Evolutionary conservation across 2,888 invertebrate genomes (phyloP).

Genomic region (Nipponacmea schrenckii): DNA sequence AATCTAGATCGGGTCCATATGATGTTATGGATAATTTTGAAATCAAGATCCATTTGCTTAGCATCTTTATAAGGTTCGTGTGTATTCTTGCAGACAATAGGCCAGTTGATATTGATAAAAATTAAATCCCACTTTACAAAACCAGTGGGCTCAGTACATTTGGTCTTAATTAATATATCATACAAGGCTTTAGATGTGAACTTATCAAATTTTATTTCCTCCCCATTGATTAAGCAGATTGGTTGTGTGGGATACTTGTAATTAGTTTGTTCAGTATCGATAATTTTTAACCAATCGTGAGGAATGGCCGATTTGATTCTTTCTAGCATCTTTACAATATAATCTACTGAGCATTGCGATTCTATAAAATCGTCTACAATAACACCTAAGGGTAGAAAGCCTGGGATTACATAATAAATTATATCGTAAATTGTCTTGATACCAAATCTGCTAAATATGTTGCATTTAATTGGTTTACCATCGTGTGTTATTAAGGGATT

Average conservation of each 20-base stretch:
- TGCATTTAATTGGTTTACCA: background rate
- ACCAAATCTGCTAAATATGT: background rate
- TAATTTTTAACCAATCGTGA: background rate
- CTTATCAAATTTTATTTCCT: no score
- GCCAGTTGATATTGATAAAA: background rate
- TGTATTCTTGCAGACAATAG: background rate
- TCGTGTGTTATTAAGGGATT: background rate
- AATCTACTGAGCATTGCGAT: background rate
- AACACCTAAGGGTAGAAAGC: background rate
- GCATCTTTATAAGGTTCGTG: background rate
- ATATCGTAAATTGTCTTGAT: background rate
- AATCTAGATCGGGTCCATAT: background rate
- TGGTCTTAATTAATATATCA: background rate
- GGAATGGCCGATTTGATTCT: conserved; percentile 1
- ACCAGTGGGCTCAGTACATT: background rate
- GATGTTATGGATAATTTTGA: background rate
- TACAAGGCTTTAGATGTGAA: background rate
- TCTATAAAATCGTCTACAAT: no score
- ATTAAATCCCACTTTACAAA: background rate
- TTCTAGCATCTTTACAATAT: no score
- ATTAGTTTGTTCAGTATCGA: no score
- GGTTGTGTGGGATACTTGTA: no score
- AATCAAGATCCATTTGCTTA: background rate
- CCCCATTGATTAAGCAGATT: no score
- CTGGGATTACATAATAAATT: background rate